These are phyloP conservation scores for Penaeus japonicus DNA, from an alignment of 1,140 invertebrate species.

Conservation along the genomic window DNA sequence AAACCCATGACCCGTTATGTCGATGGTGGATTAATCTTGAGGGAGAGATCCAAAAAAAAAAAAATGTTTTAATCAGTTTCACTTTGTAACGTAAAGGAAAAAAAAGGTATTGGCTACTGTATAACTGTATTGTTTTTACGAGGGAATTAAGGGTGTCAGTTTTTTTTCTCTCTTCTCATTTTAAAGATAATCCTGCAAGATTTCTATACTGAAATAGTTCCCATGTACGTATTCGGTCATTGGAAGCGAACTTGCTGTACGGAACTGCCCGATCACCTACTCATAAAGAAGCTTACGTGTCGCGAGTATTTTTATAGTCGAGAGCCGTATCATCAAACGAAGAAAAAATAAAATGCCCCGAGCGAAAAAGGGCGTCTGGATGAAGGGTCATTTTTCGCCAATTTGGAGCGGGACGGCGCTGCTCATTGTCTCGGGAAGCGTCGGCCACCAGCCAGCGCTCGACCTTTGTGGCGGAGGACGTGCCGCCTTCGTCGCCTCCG, in stretches of 20 bases:
- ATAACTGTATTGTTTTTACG: too few species aligned
- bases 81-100: too few species aligned
- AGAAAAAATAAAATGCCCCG: not conserved
- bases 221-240: not conserved
- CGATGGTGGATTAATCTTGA: too few species aligned
- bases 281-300: too few species aligned
- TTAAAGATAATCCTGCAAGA: not conserved
- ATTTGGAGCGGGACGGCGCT: not conserved
- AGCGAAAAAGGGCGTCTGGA: not conserved
- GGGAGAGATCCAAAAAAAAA: too few species aligned
- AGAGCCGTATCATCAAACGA: not conserved
- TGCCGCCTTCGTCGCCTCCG: too few species aligned
- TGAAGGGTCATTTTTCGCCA: conserved; percentile 15
- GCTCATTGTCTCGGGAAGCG: not conserved
- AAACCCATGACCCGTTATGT: too few species aligned
- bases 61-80: too few species aligned
- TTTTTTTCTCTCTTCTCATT: not conserved
- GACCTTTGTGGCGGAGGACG: not conserved
- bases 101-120: too few species aligned
- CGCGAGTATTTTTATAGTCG: too few species aligned
- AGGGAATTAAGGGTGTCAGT: too few species aligned
- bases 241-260: not conserved
- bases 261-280: too few species aligned
- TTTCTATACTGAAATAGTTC: not conserved
- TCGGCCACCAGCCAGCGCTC: not conserved